Evolutionary conservation across 2,113 vertebrate species (phyloP).

Genomic region (Hippotragus niger): DNA sequence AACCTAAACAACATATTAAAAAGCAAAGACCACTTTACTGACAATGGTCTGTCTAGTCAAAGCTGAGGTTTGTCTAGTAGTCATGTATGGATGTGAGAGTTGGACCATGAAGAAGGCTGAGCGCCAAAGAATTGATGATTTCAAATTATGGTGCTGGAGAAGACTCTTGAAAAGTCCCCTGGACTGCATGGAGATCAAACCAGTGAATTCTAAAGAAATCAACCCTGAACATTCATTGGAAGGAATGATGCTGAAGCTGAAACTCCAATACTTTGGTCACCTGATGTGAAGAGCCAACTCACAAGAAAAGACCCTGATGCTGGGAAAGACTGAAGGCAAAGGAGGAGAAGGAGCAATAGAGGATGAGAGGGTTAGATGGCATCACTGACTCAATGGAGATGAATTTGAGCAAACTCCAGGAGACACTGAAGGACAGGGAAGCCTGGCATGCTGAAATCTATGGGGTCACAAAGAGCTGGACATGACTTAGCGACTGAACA

Average conservation of each 20-base stretch:
- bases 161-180: not conserved
- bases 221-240: not conserved
- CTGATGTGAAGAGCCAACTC: not conserved
- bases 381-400: not conserved
- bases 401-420: not conserved
- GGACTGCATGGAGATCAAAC: not conserved
- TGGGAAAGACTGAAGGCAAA: not conserved
- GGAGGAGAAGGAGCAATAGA: not conserved
- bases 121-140: not conserved
- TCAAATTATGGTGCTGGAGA: not conserved
- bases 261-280: not conserved
- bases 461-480: not conserved
- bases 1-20: not conserved
- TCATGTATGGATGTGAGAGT: not conserved
- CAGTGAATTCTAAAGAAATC: not conserved
- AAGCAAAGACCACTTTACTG: not conserved
- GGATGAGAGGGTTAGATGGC: not conserved
- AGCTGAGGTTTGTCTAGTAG: not conserved
- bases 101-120: not conserved
- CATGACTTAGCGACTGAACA: not conserved
- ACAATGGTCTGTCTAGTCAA: not conserved
- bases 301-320: not conserved
- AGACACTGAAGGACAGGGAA: not conserved
- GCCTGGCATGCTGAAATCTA: not conserved
- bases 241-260: not conserved